Percentiles rank a stretch among this genome's conserved stretches.
phyloP scores from a whole-genome alignment of 2,113 vertebrate genomes.

The human region GRCh38 chr2:160032001-160032500 shows the following conservation, averaged over 20 bases:
- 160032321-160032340: not conserved
- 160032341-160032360: not conserved
- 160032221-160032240: not conserved
- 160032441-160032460: not conserved
- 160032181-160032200: not conserved
- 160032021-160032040: too few relatives aligned
- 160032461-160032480: not conserved
- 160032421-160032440: not conserved
- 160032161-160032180: not conserved
- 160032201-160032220: not conserved
- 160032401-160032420: not conserved
- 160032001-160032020: too few relatives aligned
- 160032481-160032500: not conserved
- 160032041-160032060: too few relatives aligned
- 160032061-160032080: not conserved
- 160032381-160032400: not conserved
- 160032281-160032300: conserved; percentile 22
- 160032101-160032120: not conserved
- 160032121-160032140: not conserved
- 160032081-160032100: not conserved
- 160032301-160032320: not conserved
- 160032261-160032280: not conserved
- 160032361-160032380: not conserved
- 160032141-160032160: not conserved
- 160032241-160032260: not conserved